Conservation (phyloP, 2,113 vertebrate genomes). For the Myiopsitta monachus region DNA sequence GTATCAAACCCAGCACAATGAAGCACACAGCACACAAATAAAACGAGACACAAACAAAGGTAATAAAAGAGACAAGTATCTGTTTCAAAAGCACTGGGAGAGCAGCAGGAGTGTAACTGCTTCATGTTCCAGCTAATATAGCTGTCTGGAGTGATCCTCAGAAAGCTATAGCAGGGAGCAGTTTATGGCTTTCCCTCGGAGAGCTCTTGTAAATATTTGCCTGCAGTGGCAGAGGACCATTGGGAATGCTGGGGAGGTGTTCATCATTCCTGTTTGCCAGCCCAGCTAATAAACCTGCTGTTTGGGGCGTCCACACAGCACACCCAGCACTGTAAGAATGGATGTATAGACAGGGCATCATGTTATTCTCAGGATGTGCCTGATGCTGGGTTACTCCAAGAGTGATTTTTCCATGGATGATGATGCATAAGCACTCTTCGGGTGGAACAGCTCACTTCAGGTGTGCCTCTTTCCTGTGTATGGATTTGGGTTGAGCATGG, state of each 20-base stretch:
- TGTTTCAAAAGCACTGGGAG: constrained; percentile 45
- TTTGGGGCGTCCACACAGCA: rapidly evolving
- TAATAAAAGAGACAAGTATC: constrained; percentile 67
- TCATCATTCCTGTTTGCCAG: neutral
- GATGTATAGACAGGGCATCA: rapidly evolving
- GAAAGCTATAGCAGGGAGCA: constrained; percentile 26
- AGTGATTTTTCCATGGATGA: neutral
- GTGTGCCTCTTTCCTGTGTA: neutral
- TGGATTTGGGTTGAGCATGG: neutral
- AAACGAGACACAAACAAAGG: constrained; percentile 48
- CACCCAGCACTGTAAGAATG: rapidly evolving
- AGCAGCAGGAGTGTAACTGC: constrained; percentile 66
- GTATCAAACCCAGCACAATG: neutral
- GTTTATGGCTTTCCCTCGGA: constrained; percentile 46
- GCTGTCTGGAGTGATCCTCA: constrained; percentile 55
- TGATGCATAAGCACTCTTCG: rapidly evolving
- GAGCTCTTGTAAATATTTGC: constrained; percentile 57
- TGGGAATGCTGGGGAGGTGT: neutral
- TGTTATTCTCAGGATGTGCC: neutral
- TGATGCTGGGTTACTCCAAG: rapidly evolving
- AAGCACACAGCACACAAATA: constrained; percentile 4
- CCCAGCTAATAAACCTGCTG: neutral
- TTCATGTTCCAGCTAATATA: constrained; percentile 66
- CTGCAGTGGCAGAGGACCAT: neutral
- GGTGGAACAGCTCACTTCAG: neutral